Evolutionary conservation across 2,888 invertebrate species (phyloP), one percentile per base, ranked within the genome.

Genomic region (Deilephila elpenor): DNA sequence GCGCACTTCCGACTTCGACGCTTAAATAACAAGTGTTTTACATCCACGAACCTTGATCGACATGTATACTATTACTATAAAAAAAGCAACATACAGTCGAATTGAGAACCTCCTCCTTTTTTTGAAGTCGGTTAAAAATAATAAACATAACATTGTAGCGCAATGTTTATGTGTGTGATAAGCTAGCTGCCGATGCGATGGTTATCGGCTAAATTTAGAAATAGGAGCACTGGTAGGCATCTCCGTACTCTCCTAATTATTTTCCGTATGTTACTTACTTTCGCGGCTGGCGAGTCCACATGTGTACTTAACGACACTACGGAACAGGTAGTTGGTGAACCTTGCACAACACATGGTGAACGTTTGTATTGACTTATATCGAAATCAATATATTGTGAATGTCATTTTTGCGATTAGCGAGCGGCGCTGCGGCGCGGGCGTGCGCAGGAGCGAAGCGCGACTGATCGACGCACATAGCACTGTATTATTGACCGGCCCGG

Each of bases 231-330:
- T 59, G 72, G 74, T 70, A 72, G 72, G 53, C n/a, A 29, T 62
- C 61, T 56, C 37, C 37, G 37, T 37, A 11, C 37, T 8, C 37
- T 37, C 62, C 70, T 59, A 75, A 74, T 59, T 71, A 64, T 64
- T 64, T 67, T 59, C 44, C 53, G 72, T 74, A 37, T 37, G 37
- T 2, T 37, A 94, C 94, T 94, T 86, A 94, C 94, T 94, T 90
- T 93, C 91, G 83, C 90, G 89, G 86, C 91, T 91, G 82, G 91
- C 90, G 76, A 92, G 87, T 83, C 94, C 94, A 89, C 93, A 93
- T 91, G 94, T 93, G 88, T 94, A 94, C 83, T 91, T 93, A 84
- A 93, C 91, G 78, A 94, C 90, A 88, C 93, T 93, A 84, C 93
- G 89, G 80, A 93, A 93, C 85, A 94, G 86, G 85, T 93, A 93